Evolutionary conservation across 2,888 invertebrate species (phyloP).

Genomic region (Agonum fuliginosum): DNA sequence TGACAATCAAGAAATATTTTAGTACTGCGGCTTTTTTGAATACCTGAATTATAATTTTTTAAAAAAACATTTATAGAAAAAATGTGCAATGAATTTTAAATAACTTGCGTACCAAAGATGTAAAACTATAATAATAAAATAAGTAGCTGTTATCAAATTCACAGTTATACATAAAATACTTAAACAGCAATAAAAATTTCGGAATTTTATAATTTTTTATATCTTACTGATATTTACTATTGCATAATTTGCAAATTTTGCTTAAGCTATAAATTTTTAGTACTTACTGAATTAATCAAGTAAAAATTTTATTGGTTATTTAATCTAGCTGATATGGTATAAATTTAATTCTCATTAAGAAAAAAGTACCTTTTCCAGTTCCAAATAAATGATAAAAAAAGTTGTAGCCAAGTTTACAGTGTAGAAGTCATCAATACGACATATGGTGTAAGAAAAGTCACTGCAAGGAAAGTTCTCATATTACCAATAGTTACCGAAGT

Average conservation of each 20-base stretch:
- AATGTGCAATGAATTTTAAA: not conserved
- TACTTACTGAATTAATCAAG: not conserved
- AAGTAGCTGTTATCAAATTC: not conserved
- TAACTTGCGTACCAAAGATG: not conserved
- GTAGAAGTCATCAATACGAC: slow-evolving; percentile 51
- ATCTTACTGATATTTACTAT: not conserved
- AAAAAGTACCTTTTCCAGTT: not conserved
- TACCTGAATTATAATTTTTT: slow-evolving; percentile 13
- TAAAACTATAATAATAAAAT: not conserved
- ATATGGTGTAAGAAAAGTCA: slow-evolving; percentile 43
- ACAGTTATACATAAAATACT: slow-evolving; percentile 13
- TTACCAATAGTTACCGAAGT: slow-evolving; percentile 55
- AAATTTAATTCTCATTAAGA: no score
- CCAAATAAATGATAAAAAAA: slow-evolving; percentile 9
- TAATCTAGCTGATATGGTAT: no score
- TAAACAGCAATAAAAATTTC: slow-evolving; percentile 20
- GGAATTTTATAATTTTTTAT: not conserved
- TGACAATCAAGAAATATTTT: slow-evolving; percentile 35
- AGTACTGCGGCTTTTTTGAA: not conserved
- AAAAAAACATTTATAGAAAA: slow-evolving; percentile 4
- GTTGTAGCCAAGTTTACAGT: slow-evolving; percentile 38
- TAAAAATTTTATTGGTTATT: not conserved
- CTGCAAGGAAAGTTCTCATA: slow-evolving; percentile 51
- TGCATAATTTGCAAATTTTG: not conserved
- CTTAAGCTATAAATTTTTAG: no score